Evolutionary conservation across 2,797 vertebrate species (phyloP), one percentile per base, ranked within the genome.

Genomic region (Eidolon dupreanum): DNA sequence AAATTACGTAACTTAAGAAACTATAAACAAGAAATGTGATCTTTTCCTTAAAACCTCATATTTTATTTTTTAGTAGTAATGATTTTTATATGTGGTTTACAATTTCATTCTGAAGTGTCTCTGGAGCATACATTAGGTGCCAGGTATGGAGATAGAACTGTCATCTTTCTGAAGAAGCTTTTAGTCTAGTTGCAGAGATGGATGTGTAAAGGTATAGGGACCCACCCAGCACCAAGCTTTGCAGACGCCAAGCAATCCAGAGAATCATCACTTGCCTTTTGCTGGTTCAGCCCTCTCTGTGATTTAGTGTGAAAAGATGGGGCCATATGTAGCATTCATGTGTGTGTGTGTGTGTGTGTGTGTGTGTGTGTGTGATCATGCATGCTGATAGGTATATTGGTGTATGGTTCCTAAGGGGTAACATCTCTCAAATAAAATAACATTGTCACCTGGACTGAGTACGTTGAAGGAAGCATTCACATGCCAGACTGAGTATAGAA

Each of bases 31-130:
- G 36, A 93, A 57, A 65, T 71, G 31, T 15, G 20, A 36, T 51
- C 7, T 83, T 92, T 84, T 51, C 19, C 43, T 93, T 84, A 65
- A 83, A 90, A 71, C 63, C 8, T 90, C 53, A 75, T 20, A 71
- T 78, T 74, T 94, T 77, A 57, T n/a, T 93, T 93, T 90, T 92
- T 9, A 82, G 28, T 22, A 88, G 31, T 75, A 78, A 93, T 91
- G 33, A 61, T n/a, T 92, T 93, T 82, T 87, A 33, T 70, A 63
- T 78, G 57, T n/a, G 5, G 24, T 57, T 38, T 61, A 61, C 24
- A 88, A 19, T 66, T 88, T 68, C 57, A 93, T 61, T 95, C 11
- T 84, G 28, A 83, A 81, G 71, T 65, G 79, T 68, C 73, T 89
- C 3, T 12, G n/a, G n/a, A n/a, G 8, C 31, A 36, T n/a, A 24